Percentiles rank a stretch among this genome's conserved stretches.
Conservation (phyloP, 2,113 vertebrate genomes). For the Nannospalax galili region DNA sequence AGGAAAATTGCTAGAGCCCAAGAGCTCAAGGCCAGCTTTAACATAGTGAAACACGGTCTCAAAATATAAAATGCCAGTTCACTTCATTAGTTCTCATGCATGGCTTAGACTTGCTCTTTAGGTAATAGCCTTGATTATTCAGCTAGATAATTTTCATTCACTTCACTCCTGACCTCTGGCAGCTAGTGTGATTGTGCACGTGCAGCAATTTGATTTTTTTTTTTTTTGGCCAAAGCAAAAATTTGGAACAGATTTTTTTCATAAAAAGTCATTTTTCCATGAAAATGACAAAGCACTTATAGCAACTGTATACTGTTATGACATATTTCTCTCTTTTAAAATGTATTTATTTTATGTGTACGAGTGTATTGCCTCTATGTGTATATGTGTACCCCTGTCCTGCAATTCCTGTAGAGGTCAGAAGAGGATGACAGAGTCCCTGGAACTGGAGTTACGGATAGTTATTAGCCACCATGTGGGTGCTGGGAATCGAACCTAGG, state of each 20-base stretch:
- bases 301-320: not conserved
- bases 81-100: constrained; percentile 16
- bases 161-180: not conserved
- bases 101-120: not conserved
- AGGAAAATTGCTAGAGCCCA: too few species aligned
- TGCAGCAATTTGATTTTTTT: not conserved
- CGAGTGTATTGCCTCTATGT: too few species aligned
- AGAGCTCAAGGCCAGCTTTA: not conserved
- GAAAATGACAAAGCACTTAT: not conserved
- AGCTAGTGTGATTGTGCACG: constrained; percentile 17
- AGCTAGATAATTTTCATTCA: constrained; percentile 4
- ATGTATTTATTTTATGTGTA: not conserved
- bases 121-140: not conserved
- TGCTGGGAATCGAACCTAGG: too few species aligned
- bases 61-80: constrained; percentile 20
- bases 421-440: too few species aligned
- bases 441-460: too few species aligned
- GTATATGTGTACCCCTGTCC: too few species aligned
- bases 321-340: constrained; percentile 3
- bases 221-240: constrained; percentile 40
- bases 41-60: not conserved
- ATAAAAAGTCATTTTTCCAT: constrained; percentile 10
- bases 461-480: too few species aligned
- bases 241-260: constrained; percentile 33
- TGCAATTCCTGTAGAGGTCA: too few species aligned